Evolutionary conservation across 2,888 invertebrate species (phyloP), one percentile per base, ranked within the genome.

Genomic region (Rhorus exstirpatorius): DNA sequence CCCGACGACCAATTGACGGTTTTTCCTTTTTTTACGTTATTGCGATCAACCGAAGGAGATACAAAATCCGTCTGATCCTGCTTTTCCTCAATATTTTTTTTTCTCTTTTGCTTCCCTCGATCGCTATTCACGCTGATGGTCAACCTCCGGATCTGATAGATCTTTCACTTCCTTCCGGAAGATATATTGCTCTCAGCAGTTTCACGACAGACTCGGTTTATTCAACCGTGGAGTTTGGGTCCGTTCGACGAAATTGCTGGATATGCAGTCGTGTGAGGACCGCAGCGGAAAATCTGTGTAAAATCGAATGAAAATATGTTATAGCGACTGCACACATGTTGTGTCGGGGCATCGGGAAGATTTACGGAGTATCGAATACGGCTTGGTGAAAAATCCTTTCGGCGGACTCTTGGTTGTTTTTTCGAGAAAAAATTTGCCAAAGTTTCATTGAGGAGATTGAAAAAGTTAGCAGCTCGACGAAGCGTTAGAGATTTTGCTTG

Each of bases 221-320:
- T 60, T 81, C 76, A 41, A 44, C 63, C 76, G 81, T 55, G 12
- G 24, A 65, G 21, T 58, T 49, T 44, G 71, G 76, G 63, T 41
- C 41, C 58, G 60, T 61, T 38, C 44, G 72, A 77, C 24, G 51
- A 67, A 58, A 46, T 72, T 35, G 77, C 60, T 3, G 71, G 41
- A 41, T 70, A 49, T 53, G 19, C 58, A 65, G 77, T 71, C 71
- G 60, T 60, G 44, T n/a, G 58, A n/a, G n/a, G n/a, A n/a, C 12
- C 41, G 44, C 31, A 19, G 14, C 71, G n/a, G 35, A 35, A 7
- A 38, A 74, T 74, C 81, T 81, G 78, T 1, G 74, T 78, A 60
- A 31, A 61, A 61, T 51, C 61, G 17, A 31, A 31, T 21, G 53
- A 17, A 17, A 10, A 14, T 10, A 41, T n/a, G n/a, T n/a, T n/a